Base-by-base conservation (phyloP, 2,797 vertebrate genomes). In the Gymnocypris eckloni region DNA sequence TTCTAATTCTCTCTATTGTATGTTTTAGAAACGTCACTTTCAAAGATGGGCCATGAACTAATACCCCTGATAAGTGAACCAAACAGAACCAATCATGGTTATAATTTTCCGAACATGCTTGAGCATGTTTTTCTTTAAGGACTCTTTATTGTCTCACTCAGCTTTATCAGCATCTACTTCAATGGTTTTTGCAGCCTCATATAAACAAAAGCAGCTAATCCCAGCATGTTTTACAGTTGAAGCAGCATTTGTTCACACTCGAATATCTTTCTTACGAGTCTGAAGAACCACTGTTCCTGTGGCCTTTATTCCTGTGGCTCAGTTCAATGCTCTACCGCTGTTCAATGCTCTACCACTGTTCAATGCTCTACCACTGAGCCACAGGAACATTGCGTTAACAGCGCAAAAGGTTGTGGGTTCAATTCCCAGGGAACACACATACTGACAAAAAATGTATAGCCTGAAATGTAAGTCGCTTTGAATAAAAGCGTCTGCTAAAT, bases 221-320 rank as follows among this genome's bases (percentile, higher is more conserved):
- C n/a, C n/a, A 25, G 45, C 84, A 66, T 52, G 82, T 88, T 90
- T 91, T 82, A 67, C 87, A 87, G 83, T 87, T 25, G 39, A 67
- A 84, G 87, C 80, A 28, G 79, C 92, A 87, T 88, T 16, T 71
- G 89, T 86, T 86, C 83, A 90, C 70, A 83, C 91, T 59, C 85
- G 82, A 81, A 39, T 28, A 77, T 86, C 90, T 82, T 87, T 91
- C 89, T 90, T 88, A 88, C 64, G 50, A 50, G 66, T 59, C 33
- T 33, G 33, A 33, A 33, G 33, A 33, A 33, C 33, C 33, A 33
- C 33, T 33, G 33, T 33, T 33, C 33, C 33, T 33, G 33, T 33
- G 3, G 33, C 33, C 3, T 33, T 33, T 33, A 0, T 33, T 33
- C 33, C 33, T 33, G 33, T 33, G 33, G 33, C 33, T 33, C 33